Evolutionary conservation across 1,140 invertebrate species (phyloP).

Genomic region (Oryctes rhinoceros): DNA sequence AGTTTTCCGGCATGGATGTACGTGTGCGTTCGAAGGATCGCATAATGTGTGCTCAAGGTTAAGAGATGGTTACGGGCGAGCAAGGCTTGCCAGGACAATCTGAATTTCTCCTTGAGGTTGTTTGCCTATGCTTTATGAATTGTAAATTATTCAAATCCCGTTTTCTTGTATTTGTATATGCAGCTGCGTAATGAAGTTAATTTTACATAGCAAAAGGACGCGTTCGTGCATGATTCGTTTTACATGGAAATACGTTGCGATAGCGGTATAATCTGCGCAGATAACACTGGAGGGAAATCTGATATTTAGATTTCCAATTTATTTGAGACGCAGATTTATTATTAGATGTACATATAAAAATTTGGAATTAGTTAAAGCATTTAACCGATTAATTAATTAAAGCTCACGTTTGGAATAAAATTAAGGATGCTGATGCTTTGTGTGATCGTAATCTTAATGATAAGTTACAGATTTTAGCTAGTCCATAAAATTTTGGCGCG

Average conservation of each 20-base stretch:
- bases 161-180: constrained; percentile 5
- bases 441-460: no score
- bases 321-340: no score
- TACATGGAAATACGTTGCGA: background rate
- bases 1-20: background rate
- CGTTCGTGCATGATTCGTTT: background rate
- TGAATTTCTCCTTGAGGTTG: constrained; percentile 31
- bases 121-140: constrained; percentile 34
- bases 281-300: no score
- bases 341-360: no score
- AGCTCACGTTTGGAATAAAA: no score
- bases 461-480: no score
- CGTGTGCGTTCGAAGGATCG: background rate
- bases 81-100: background rate
- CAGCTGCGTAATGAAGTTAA: constrained; percentile 18
- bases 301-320: no score
- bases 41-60: constrained; percentile 24
- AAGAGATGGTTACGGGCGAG: background rate
- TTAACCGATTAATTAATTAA: no score
- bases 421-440: no score
- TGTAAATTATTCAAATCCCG: constrained; percentile 18
- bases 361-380: no score
- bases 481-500: no score
- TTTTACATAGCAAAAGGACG: background rate
- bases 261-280: no score